phyloP scores from a whole-genome alignment of 2,888 invertebrate species.

The Aelia acuminata region DNA sequence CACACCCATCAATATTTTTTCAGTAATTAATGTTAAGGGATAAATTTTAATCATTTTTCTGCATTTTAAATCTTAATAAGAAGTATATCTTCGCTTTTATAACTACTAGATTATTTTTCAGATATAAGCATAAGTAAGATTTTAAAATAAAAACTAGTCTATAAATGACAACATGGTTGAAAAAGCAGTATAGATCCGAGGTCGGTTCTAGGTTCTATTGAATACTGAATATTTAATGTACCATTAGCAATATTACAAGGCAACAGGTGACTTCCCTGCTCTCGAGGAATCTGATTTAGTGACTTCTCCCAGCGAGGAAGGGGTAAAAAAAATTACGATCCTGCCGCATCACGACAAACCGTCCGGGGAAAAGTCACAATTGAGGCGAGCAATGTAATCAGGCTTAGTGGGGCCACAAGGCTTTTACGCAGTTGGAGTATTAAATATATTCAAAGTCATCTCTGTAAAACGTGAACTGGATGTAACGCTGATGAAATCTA shows the following conservation, averaged over 20 bases:
- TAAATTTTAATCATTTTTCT: too few relatives aligned
- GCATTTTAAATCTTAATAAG: too few relatives aligned
- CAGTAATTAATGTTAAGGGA: too few relatives aligned
- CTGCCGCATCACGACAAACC: background rate
- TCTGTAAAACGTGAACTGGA: background rate
- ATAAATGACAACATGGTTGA: background rate
- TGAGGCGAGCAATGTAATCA: background rate
- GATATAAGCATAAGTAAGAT: too few relatives aligned
- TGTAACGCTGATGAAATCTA: too few relatives aligned
- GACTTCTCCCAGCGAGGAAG: background rate
- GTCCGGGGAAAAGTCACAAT: background rate
- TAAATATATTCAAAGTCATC: background rate
- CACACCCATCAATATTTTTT: too few relatives aligned
- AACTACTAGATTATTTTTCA: too few relatives aligned
- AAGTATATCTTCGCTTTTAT: too few relatives aligned
- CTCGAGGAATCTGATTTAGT: constrained; percentile 1
- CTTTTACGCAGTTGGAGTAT: background rate
- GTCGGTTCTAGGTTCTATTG: background rate
- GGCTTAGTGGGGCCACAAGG: background rate
- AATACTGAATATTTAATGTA: constrained; percentile 37
- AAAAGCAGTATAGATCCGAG: background rate
- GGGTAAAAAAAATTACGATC: background rate
- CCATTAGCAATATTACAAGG: constrained; percentile 30
- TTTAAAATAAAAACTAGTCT: too few relatives aligned
- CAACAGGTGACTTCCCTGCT: background rate